phyloP scores from a whole-genome alignment of 2,113 vertebrate species.

The Neogobius melanostomus region DNA sequence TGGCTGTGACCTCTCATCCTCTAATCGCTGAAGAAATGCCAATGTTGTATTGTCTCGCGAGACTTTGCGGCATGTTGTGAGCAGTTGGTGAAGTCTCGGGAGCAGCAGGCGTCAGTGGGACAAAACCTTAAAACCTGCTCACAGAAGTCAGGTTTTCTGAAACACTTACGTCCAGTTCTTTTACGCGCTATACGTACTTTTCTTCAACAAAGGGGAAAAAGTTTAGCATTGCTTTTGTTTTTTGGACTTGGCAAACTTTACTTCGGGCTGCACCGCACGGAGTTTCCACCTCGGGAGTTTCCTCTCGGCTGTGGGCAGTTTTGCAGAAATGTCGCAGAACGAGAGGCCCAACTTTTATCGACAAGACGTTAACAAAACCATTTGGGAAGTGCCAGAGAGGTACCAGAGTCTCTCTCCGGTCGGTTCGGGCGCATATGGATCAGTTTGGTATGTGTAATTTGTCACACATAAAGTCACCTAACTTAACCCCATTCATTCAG shows the following conservation, averaged over 20 bases:
- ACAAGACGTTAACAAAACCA: slow-evolving; percentile 96
- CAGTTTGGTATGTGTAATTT: slow-evolving; percentile 85
- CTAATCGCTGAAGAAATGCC: no score
- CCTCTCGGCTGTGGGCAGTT: slow-evolving; percentile 64
- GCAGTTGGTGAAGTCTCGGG: slow-evolving; percentile 40
- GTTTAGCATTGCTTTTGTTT: neutral
- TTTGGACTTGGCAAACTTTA: slow-evolving; percentile 39
- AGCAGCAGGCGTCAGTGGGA: slow-evolving; percentile 21
- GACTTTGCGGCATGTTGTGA: slow-evolving; percentile 19
- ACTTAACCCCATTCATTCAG: slow-evolving; percentile 72
- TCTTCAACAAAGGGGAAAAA: neutral
- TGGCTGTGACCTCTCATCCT: no score
- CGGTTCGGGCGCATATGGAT: slow-evolving; percentile 95
- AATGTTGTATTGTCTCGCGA: slow-evolving; percentile 46
- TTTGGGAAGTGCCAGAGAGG: slow-evolving; percentile 94
- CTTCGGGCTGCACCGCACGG: slow-evolving; percentile 33
- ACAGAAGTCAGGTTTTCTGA: slow-evolving; percentile 12
- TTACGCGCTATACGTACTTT: neutral
- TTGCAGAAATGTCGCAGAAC: slow-evolving; percentile 84
- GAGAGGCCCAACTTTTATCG: slow-evolving; percentile 91
- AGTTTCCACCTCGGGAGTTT: slow-evolving; percentile 31
- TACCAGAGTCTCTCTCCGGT: slow-evolving; percentile 92
- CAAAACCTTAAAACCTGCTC: slow-evolving; percentile 33
- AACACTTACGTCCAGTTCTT: neutral
- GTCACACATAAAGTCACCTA: slow-evolving; percentile 23